Evolutionary conservation across 2,888 invertebrate species (phyloP), one percentile per base, ranked within the genome.

Genomic region (Arenicola marina): DNA sequence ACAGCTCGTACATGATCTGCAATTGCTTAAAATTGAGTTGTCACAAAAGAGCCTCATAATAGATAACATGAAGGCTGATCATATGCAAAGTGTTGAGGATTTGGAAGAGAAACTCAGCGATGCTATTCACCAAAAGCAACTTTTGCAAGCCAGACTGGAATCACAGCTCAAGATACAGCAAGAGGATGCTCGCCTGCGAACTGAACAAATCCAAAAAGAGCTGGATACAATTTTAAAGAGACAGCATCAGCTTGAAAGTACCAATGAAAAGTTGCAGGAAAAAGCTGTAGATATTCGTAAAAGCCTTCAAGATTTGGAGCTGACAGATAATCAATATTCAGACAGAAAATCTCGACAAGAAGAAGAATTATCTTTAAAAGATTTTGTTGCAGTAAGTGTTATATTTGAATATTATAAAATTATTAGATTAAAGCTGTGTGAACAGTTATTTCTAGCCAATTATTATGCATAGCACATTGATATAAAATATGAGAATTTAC

Each of bases 21-120:
- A 84, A 60, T 65, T 83, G n/a, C 68, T 82, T 7, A 80, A 81
- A 65, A 83, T 83, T 56, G 82, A 83, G 68, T 66, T 82, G 31
- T 80, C 80, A 2, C 82, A 83, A 62, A 83, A 82, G 65, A 77
- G 78, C 61, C 68, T 83, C 55, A 71, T 78, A 24, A 68, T 83
- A 31, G 82, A 83, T 61, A 82, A 80, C 67, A 66, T 82, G 69
- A 83, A 81, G 70, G 78, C 79, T 1, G 82, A 83, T 56, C 72
- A 76, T 59, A 67, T 80, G 62, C 76, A 78, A 45, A 77, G 72
- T 67, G 73, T 76, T 1, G 83, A 83, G 65, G 82, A 83, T 56
- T 67, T 83, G 3, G 81, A 84, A 67, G 83, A 84, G 65, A 79
- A 79, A 64, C 66, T 83, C 31, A 76, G 79, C 61, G 82, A 83